These are phyloP conservation scores for Meloe dianella DNA, from an alignment of 2,888 invertebrate species.

Conservation along the genomic window DNA sequence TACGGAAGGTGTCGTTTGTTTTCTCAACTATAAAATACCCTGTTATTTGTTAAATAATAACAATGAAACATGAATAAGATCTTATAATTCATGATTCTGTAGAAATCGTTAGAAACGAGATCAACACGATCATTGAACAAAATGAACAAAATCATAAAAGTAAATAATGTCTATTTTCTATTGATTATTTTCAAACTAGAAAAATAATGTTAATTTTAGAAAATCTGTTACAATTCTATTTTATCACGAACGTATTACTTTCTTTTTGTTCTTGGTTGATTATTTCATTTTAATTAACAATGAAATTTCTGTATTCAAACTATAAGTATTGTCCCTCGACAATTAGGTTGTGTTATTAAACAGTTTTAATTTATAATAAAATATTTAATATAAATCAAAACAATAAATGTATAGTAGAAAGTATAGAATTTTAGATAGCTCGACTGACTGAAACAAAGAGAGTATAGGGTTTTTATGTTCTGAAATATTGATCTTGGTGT, in stretches of 20 bases:
- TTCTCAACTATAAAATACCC: no score
- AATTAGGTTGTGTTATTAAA: neutral
- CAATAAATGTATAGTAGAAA: neutral
- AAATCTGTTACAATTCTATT: neutral
- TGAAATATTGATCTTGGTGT: conserved; percentile 8
- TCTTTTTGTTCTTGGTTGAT: neutral
- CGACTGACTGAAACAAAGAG: neutral
- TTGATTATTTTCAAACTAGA: neutral
- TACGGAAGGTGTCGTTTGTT: no score
- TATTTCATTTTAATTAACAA: neutral
- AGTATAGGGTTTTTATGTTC: conserved; percentile 5
- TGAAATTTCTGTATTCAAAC: neutral
- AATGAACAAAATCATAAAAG: no score
- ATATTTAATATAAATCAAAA: neutral
- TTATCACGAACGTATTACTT: neutral
- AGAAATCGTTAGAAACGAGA: no score
- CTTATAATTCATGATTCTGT: no score
- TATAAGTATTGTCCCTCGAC: neutral
- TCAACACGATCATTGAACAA: no score
- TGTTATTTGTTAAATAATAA: no score
- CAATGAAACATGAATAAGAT: no score
- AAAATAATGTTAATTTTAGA: neutral
- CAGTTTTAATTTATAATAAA: neutral
- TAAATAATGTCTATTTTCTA: no score
- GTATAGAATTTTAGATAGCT: neutral